Conservation (phyloP, 2,888 invertebrate genomes). For the Caenorhabditis drosophilae region DNA sequence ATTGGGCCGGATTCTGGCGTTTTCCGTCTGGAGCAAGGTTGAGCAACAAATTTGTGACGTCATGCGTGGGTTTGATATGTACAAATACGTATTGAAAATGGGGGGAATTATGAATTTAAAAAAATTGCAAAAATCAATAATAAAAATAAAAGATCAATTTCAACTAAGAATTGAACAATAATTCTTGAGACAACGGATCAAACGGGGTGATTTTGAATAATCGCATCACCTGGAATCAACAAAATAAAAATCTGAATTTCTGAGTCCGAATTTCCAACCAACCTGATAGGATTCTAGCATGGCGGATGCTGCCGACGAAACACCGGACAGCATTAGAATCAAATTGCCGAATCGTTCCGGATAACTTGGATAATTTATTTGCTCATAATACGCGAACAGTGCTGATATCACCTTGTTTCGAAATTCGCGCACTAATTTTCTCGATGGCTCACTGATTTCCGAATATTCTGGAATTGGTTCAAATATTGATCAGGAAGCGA, state of each 20-base stretch:
- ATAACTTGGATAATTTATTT: slow-evolving; percentile 35
- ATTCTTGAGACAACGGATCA: slow-evolving; percentile 64
- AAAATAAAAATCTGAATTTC: neutral
- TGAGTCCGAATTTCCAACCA: neutral
- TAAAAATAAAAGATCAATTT: slow-evolving; percentile 2
- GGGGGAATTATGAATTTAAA: too few relatives aligned
- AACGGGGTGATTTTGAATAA: slow-evolving; percentile 66
- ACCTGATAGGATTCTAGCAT: slow-evolving; percentile 62
- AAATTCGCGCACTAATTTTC: slow-evolving; percentile 41
- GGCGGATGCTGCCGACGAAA: slow-evolving; percentile 57
- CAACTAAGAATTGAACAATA: slow-evolving; percentile 63
- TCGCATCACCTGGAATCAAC: slow-evolving; percentile 60
- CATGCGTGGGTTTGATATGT: too few relatives aligned
- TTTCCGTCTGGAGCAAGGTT: neutral
- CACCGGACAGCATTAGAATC: slow-evolving; percentile 58
- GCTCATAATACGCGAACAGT: slow-evolving; percentile 59
- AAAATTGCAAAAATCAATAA: neutral
- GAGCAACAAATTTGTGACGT: slow-evolving; percentile 1
- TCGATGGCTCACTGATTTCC: slow-evolving; percentile 48
- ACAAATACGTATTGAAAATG: too few relatives aligned
- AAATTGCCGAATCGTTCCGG: slow-evolving; percentile 62
- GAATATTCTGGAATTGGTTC: slow-evolving; percentile 54
- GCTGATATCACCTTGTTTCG: slow-evolving; percentile 57
- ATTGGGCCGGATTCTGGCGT: neutral
- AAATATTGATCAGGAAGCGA: too few relatives aligned